Conservation (phyloP, 2,113 vertebrate genomes). For the Formicarius rufipectus region DNA sequence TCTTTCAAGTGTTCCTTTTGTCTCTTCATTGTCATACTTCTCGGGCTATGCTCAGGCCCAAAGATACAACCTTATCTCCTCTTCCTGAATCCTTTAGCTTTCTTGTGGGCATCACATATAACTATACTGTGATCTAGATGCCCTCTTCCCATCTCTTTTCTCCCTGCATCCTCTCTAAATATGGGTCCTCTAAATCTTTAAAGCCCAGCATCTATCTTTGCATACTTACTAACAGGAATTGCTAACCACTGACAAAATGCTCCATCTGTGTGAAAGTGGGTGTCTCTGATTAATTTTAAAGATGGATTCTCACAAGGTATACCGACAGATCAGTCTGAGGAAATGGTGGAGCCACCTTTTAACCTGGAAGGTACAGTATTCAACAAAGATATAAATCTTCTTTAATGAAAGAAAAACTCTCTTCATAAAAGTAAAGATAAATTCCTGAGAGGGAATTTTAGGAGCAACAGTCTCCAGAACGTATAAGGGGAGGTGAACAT, state of each 20-base stretch:
- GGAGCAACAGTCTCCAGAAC: not conserved
- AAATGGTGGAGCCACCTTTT: conserved; percentile 74
- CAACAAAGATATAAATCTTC: conserved; percentile 39
- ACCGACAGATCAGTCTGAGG: conserved; percentile 77
- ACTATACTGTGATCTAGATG: not conserved
- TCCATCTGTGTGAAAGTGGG: conserved; percentile 78
- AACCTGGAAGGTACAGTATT: conserved; percentile 77
- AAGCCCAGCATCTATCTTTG: conserved; percentile 69
- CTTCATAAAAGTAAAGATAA: not conserved
- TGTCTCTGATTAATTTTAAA: conserved; percentile 82
- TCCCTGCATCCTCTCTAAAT: conserved; percentile 29
- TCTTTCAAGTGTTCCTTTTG: conserved; percentile 25
- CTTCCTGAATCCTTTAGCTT: not conserved
- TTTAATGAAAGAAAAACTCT: conserved; percentile 21
- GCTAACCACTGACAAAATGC: conserved; percentile 73
- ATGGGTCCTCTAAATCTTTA: conserved; percentile 29
- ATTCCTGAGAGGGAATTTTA: not conserved
- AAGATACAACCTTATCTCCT: not conserved
- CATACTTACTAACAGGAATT: conserved; percentile 79
- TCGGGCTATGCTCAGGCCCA: conserved; percentile 4
- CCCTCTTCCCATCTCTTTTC: conserved; percentile 27
- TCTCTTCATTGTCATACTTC: conserved; percentile 13
- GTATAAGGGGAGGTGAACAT: not conserved
- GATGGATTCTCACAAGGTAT: conserved; percentile 81
- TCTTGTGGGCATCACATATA: not conserved